Conservation (phyloP, 2,797 vertebrate genomes). For the Chelon labrosus region DNA sequence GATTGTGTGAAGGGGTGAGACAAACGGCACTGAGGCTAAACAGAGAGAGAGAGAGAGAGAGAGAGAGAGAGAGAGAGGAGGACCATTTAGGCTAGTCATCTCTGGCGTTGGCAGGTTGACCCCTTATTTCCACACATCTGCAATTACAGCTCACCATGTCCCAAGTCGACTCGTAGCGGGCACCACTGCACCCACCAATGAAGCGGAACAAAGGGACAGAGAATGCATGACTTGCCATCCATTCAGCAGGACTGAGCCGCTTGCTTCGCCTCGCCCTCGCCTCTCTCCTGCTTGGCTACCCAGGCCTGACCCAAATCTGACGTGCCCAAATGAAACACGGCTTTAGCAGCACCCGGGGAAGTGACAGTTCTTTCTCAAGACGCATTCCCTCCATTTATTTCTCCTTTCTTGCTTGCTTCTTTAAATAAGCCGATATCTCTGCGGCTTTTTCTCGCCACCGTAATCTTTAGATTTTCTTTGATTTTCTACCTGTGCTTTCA, state of each 20-base stretch:
- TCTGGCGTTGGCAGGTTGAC: constrained; percentile 39
- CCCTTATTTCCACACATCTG: constrained; percentile 54
- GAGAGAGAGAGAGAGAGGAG: constrained; percentile 9
- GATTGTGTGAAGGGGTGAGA: constrained; percentile 18
- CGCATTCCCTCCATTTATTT: constrained; percentile 20
- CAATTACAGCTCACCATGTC: constrained; percentile 53
- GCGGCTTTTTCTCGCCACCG: constrained; percentile 31
- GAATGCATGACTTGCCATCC: constrained; percentile 69
- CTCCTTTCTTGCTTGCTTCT: constrained; percentile 7
- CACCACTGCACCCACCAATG: constrained; percentile 50
- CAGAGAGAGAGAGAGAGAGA: not conserved
- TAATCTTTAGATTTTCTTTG: constrained; percentile 53
- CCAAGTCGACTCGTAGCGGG: constrained; percentile 45
- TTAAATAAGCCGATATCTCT: constrained; percentile 46
- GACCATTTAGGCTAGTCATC: constrained; percentile 33
- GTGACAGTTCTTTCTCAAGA: constrained; percentile 39
- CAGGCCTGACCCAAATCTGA: constrained; percentile 77
- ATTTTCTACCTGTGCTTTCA: constrained; percentile 33
- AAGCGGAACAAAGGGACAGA: constrained; percentile 66
- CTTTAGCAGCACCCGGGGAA: constrained; percentile 52
- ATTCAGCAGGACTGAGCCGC: constrained; percentile 61
- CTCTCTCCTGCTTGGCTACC: constrained; percentile 67
- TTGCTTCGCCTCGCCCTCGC: constrained; percentile 43
- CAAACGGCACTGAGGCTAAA: constrained; percentile 13
- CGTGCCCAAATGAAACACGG: constrained; percentile 48